Evolutionary conservation across 2,113 vertebrate species (phyloP).

Genomic region (Xiphias gladius): DNA sequence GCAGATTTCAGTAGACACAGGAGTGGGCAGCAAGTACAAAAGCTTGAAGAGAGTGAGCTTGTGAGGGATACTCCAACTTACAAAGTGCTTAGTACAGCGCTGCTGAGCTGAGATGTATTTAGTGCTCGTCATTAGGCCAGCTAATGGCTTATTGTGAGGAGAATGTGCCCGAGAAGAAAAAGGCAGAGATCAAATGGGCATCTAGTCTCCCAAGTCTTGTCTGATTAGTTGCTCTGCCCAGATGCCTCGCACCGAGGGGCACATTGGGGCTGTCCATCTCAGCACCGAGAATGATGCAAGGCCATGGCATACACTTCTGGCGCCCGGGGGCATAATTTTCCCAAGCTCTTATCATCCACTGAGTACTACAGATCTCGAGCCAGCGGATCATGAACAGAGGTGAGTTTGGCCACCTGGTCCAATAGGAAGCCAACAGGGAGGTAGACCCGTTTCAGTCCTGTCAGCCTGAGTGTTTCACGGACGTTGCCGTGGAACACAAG

Average conservation of each 20-base stretch:
- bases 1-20: constrained; percentile 15
- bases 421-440: not conserved
- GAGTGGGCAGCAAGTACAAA: constrained; percentile 34
- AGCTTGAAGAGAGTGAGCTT: constrained; percentile 13
- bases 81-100: constrained; percentile 41
- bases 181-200: constrained; percentile 72
- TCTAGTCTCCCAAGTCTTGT: constrained; percentile 60
- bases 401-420: constrained; percentile 28
- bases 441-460: not conserved
- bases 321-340: constrained; percentile 43
- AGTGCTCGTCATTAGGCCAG: constrained; percentile 64
- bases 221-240: constrained; percentile 65
- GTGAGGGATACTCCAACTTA: constrained; percentile 32
- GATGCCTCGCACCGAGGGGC: constrained; percentile 41
- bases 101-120: constrained; percentile 51
- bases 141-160: constrained; percentile 59
- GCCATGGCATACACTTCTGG: constrained; percentile 51
- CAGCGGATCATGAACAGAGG: constrained; percentile 14
- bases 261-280: constrained; percentile 47
- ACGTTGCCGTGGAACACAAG: not conserved
- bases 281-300: constrained; percentile 61
- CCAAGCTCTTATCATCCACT: constrained; percentile 34
- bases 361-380: constrained; percentile 12
- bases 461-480: not conserved
- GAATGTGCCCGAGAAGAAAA: constrained; percentile 58